phyloP scores from a whole-genome alignment of 1,140 invertebrate genomes.

The Sycophaga agraensis region DNA sequence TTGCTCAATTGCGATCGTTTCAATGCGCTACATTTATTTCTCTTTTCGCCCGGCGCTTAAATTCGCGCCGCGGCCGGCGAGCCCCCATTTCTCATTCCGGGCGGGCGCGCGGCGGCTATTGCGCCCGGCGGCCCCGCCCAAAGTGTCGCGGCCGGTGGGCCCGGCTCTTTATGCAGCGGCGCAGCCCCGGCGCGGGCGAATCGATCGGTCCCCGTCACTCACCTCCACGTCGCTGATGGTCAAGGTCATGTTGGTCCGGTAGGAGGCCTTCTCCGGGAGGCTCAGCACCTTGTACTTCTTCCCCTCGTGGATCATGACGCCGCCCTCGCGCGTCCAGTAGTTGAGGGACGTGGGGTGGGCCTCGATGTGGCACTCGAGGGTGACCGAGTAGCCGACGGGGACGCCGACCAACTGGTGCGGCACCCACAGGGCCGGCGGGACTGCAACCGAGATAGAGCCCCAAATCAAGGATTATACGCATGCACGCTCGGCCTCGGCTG shows the following conservation, averaged over 20 bases:
- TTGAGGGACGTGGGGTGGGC: conserved; percentile 88
- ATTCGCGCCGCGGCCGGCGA: neutral
- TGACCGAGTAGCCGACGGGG: conserved; percentile 76
- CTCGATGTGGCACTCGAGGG: conserved; percentile 85
- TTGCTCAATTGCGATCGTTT: conserved; percentile 27
- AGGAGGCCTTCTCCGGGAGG: conserved; percentile 61
- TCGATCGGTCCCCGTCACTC: neutral
- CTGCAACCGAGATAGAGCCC: conserved; percentile 66
- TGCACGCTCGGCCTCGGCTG: neutral
- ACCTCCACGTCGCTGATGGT: conserved; percentile 74
- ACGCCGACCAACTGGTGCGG: conserved; percentile 87
- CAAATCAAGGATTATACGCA: too few species aligned
- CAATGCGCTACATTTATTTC: conserved; percentile 25
- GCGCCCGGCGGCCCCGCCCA: neutral
- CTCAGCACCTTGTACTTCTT: conserved; percentile 70
- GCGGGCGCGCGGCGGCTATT: neutral
- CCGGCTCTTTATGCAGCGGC: neutral
- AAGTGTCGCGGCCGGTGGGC: conserved; percentile 2
- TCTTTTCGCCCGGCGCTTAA: neutral
- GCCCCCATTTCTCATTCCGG: conserved; percentile 5
- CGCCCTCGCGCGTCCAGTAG: conserved; percentile 87
- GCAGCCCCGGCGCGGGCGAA: neutral
- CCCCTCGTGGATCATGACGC: conserved; percentile 85
- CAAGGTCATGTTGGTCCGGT: conserved; percentile 83
- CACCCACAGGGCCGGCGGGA: conserved; percentile 87